Evolutionary conservation across 1,140 invertebrate species (phyloP), one percentile per base, ranked within the genome.

Genomic region (Cotesia typhae): DNA sequence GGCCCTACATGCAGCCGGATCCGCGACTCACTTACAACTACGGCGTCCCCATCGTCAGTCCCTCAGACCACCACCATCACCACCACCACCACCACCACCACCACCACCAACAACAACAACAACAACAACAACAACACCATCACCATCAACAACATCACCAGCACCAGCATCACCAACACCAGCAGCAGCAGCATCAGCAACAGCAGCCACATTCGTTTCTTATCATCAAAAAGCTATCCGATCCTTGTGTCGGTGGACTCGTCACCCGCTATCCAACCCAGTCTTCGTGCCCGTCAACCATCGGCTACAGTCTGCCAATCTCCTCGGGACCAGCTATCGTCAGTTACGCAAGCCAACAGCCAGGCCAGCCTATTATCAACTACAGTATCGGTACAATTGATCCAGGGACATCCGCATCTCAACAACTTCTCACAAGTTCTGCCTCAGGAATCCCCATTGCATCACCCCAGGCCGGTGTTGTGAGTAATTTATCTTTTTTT

Each of bases 171-270:
- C 41, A 7, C 41, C 41, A 41, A 3, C 38, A 78, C 14, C 79
- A 76, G 14, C 14, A 14, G 9, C 80, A 84, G 51, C 41, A 47
- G 10, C 41, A 47, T 10, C 41, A 47, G 41, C 41, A 47, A 6
- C 41, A 47, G 7, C 41, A 47, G 6, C 41, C 41, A 47, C 41
- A 47, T 47, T 82, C 79, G 65, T 81, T 83, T 65, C 78, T 84
- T 75, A 80, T 85, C 70, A 75, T 84, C 75, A 82, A 85, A 61
- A 82, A 83, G 28, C 20, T 72, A 28, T 67, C 66, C 66, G 63
- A 76, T 79, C 76, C 36, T 78, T 61, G 80, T 77, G 38, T 61
- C 59, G 64, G 57, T 53, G 69, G 53, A 67, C 36, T 52, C 51
- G 60, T 51, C n/a, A 20, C 41, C 41, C 41, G 57, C 17, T 53